phyloP scores from a whole-genome alignment of 2,888 invertebrate genomes.

The Diadegma fenestrale region DNA sequence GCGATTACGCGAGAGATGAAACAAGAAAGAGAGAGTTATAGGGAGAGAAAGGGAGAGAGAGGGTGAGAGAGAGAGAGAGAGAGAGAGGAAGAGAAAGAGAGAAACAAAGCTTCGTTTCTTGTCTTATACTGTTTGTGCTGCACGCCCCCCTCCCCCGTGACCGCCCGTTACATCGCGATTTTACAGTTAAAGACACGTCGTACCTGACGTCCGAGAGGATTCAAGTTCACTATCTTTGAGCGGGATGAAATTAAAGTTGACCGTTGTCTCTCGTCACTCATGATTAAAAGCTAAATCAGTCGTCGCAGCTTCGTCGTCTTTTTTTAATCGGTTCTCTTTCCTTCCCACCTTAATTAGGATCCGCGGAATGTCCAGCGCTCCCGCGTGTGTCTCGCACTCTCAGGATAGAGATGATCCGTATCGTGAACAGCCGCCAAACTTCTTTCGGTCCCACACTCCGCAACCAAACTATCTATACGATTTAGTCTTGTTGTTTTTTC shows the following conservation, averaged over 20 bases:
- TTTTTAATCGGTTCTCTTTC: slow-evolving; percentile 2
- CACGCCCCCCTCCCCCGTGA: slow-evolving; percentile 54
- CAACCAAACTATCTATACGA: slow-evolving; percentile 3
- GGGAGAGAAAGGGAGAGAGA: slow-evolving; percentile 22
- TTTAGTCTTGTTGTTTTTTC: background rate
- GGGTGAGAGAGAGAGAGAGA: slow-evolving; percentile 38
- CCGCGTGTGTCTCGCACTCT: slow-evolving; percentile 21
- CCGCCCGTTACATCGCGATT: slow-evolving; percentile 59
- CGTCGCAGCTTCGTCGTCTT: slow-evolving; percentile 23
- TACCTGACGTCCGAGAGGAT: slow-evolving; percentile 33
- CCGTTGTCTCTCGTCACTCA: slow-evolving; percentile 71
- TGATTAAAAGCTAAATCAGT: slow-evolving; percentile 69
- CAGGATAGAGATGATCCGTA: slow-evolving; percentile 47
- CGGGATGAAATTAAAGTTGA: slow-evolving; percentile 74
- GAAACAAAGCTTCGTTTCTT: slow-evolving; percentile 70
- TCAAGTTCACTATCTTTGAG: slow-evolving; percentile 53
- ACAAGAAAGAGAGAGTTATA: background rate
- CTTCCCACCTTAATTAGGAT: background rate
- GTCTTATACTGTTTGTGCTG: slow-evolving; percentile 66
- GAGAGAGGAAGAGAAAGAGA: slow-evolving; percentile 65
- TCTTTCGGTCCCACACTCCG: slow-evolving; percentile 38
- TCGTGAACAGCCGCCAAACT: slow-evolving; percentile 23
- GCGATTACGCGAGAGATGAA: slow-evolving; percentile 67
- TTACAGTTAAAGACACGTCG: slow-evolving; percentile 79
- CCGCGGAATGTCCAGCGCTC: slow-evolving; percentile 25